Conservation (phyloP, 2,113 vertebrate genomes). For the Anthoscopus minutus region DNA sequence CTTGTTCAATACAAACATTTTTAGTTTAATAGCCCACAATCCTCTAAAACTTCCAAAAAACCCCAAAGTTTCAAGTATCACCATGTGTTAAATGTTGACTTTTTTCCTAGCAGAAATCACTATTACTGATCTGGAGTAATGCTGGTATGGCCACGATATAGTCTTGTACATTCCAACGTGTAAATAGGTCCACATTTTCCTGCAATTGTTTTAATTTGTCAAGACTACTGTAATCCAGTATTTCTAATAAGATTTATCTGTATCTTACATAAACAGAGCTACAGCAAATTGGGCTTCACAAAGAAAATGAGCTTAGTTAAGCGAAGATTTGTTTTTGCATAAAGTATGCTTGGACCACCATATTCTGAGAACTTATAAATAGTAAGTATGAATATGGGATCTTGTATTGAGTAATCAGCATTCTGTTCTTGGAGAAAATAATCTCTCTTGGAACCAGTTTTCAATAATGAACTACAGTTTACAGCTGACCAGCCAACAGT, state of each 20-base stretch:
- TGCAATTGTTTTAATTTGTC: not conserved
- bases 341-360: not conserved
- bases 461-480: not conserved
- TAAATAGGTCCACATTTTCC: not conserved
- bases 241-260: not conserved
- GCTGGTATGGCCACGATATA: not conserved
- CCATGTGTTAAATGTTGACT: not conserved
- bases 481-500: not conserved
- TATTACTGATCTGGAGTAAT: not conserved
- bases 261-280: not conserved
- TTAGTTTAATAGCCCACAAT: not conserved
- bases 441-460: not conserved
- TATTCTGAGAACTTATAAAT: not conserved
- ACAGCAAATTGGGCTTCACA: not conserved
- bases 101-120: not conserved
- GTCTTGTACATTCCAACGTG: not conserved
- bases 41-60: not conserved
- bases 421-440: not conserved
- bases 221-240: not conserved
- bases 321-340: not conserved
- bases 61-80: not conserved
- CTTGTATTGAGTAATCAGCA: not conserved
- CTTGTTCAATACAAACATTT: not conserved
- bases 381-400: not conserved
- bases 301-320: not conserved